A percentile compares a stretch with the other conserved stretches of the same genome.
These are phyloP conservation scores for Pterostichus madidus DNA, from an alignment of 2,888 invertebrate genomes.

Conservation along the genomic window DNA sequence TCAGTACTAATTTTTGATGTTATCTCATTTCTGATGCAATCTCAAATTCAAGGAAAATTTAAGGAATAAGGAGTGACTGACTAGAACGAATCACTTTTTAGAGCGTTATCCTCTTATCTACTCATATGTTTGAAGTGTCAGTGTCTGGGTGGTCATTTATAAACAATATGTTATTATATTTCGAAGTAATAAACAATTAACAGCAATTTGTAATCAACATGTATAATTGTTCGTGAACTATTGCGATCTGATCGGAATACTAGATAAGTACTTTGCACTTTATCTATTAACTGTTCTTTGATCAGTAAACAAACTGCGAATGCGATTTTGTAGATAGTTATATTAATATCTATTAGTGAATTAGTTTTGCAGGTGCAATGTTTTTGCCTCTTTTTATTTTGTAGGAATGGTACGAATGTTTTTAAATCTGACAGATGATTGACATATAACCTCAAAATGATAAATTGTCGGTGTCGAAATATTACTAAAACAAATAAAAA, in stretches of 20 bases:
- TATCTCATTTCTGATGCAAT: neutral
- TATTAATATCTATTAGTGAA: too few relatives aligned
- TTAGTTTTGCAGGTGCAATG: too few relatives aligned
- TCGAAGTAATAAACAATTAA: conserved; percentile 18
- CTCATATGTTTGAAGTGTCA: neutral
- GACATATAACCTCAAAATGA: too few relatives aligned
- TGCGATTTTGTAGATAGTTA: too few relatives aligned
- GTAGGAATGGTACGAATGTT: too few relatives aligned
- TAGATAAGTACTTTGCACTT: neutral
- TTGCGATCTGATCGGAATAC: conserved; percentile 15
- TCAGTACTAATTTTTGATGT: neutral
- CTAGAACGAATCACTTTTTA: neutral
- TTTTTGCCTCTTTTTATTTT: too few relatives aligned
- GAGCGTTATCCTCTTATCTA: neutral
- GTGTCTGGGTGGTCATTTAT: conserved; percentile 32
- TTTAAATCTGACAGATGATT: too few relatives aligned
- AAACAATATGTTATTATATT: conserved; percentile 29
- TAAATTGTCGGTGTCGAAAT: too few relatives aligned
- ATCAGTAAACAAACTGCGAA: too few relatives aligned
- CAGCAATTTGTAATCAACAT: conserved; percentile 16
- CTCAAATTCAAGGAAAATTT: neutral
- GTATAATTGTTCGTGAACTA: neutral
- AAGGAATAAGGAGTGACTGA: neutral
- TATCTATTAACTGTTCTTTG: neutral
- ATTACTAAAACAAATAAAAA: too few relatives aligned